Evolutionary conservation across 2,113 vertebrate species (phyloP), one percentile per base, ranked within the genome.

Genomic region (Symphodus melops): DNA sequence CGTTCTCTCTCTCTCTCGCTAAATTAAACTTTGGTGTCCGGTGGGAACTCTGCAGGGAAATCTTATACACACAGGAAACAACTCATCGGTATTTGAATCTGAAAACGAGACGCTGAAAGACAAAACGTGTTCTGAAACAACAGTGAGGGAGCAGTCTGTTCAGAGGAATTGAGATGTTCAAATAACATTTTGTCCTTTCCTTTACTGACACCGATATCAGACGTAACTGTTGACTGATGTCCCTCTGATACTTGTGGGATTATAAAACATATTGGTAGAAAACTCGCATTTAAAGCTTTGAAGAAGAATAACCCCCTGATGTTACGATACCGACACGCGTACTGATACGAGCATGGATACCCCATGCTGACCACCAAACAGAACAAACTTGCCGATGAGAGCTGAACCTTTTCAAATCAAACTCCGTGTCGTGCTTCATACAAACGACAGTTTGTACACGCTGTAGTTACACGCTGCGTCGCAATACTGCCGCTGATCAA

Each of bases 21-120:
- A 74, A 81, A 73, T 69, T 58, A 72, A 72, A 72, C 82, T 63
- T 46, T 28, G 62, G 55, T 28, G 66, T 59, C 25, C 5, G 28
- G 13, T 57, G 67, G 19, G 16, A 54, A 23, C 23, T 58, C 66
- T 53, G 57, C 8, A 41, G 78, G 70, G 75, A 73, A 79, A 62
- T 69, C 57, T 25, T 57, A 69, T 6, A 54, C 72, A 55, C 65
- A 57, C 65, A 66, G 59, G 76, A 77, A 76, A 53, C 41, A 44
- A 46, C 53, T 33, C 55, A 36, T 59, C 64, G 25, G 21, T 25
- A 17, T 61, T 60, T 72, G 28, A 66, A 48, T 62, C 66, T 58
- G 10, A 9, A 9, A 42, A 41, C 52, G 51, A 63, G 71, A 64
- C 10, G 52, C 53, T 63, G 46, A 73, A 68, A 68, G 2, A 41